These are phyloP conservation scores for Incurvaria masculella DNA, from an alignment of 2,888 invertebrate genomes.

Conservation along the genomic window DNA sequence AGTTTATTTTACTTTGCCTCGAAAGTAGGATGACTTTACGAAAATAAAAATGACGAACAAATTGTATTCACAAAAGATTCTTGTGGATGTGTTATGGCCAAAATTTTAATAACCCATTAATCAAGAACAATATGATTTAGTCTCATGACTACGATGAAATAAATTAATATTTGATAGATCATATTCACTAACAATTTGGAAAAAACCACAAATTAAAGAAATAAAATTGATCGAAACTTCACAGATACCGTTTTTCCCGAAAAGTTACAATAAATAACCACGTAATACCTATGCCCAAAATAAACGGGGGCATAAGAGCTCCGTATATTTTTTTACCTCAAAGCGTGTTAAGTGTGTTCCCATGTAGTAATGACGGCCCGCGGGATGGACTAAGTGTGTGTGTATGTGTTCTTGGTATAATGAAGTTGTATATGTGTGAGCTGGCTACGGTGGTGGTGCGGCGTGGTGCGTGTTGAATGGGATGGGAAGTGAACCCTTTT, in stretches of 20 bases:
- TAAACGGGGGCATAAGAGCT: no score
- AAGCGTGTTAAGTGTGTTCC: background rate
- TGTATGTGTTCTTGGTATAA: slow-evolving; percentile 24
- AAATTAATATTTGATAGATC: no score
- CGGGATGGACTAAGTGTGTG: slow-evolving; percentile 13
- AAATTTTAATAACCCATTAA: background rate
- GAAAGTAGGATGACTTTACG: background rate
- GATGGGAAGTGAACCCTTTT: slow-evolving; percentile 60
- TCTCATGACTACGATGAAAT: no score
- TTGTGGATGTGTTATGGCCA: background rate
- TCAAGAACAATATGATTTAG: background rate
- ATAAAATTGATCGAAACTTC: no score
- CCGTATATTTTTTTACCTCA: no score
- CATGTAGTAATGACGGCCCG: no score
- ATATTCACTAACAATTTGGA: no score
- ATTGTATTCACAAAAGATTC: background rate
- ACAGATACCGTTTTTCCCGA: no score
- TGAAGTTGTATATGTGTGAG: background rate
- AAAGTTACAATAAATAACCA: no score
- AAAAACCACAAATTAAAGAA: no score
- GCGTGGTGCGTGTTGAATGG: slow-evolving; percentile 31
- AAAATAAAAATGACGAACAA: background rate
- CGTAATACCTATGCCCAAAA: no score
- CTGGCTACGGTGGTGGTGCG: slow-evolving; percentile 2
- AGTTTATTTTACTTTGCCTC: background rate